These are phyloP conservation scores for Tetheella fluctuosa DNA, from an alignment of 2,888 invertebrate species.

Conservation along the genomic window DNA sequence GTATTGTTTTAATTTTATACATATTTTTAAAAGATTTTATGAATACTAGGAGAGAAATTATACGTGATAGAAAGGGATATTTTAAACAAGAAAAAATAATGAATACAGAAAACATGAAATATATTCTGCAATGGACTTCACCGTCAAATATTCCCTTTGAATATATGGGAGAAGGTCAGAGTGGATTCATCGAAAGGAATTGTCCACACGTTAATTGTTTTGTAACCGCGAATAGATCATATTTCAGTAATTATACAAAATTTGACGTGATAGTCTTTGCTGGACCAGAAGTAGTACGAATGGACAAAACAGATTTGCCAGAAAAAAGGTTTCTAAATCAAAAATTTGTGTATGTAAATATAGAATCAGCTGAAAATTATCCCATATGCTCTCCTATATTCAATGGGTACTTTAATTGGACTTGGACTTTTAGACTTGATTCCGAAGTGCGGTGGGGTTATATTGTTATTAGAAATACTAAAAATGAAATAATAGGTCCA, in stretches of 20 bases:
- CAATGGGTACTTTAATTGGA: constrained; percentile 59
- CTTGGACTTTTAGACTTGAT: constrained; percentile 58
- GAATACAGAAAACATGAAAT: constrained; percentile 29
- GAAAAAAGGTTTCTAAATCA: constrained; percentile 37
- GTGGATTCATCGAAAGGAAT: constrained; percentile 39
- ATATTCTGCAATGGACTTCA: constrained; percentile 50
- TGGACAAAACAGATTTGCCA: constrained; percentile 25
- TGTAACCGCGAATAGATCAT: constrained; percentile 40
- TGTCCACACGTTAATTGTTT: constrained; percentile 49
- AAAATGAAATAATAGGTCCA: constrained; percentile 47
- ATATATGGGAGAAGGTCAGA: constrained; percentile 41
- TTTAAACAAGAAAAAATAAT: neutral
- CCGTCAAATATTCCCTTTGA: constrained; percentile 39
- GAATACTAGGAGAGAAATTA: neutral
- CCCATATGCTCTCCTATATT: constrained; percentile 41
- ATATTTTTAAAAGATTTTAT: neutral
- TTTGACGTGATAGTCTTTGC: constrained; percentile 52
- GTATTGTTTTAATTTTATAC: neutral
- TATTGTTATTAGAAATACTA: constrained; percentile 42
- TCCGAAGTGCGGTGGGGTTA: constrained; percentile 56
- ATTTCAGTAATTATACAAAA: constrained; percentile 31
- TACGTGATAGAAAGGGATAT: neutral
- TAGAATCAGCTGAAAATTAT: constrained; percentile 53
- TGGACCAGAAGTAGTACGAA: constrained; percentile 41
- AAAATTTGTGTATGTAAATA: constrained; percentile 48